Evolutionary conservation across 1,140 invertebrate genomes (phyloP).

Genomic region (Lordiphosa clarofinis): DNA sequence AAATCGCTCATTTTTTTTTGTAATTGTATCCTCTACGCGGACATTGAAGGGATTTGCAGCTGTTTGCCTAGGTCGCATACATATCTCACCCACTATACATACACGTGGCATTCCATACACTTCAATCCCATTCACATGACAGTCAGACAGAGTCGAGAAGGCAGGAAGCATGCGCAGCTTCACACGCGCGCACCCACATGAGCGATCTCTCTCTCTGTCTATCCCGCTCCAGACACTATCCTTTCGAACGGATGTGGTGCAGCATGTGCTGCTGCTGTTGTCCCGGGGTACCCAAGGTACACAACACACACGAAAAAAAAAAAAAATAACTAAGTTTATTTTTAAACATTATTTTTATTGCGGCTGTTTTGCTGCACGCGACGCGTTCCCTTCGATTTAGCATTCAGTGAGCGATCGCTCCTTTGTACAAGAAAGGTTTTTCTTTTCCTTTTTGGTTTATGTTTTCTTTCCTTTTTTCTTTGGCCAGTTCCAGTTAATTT

Average conservation of each 20-base stretch:
- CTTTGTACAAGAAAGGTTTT: slow-evolving; percentile 22
- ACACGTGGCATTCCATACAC: slow-evolving; percentile 8
- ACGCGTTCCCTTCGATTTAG: slow-evolving; percentile 42
- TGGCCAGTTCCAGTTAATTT: slow-evolving; percentile 25
- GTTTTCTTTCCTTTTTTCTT: slow-evolving; percentile 1
- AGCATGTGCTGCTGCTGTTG: slow-evolving; percentile 36
- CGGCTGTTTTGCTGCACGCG: slow-evolving; percentile 51
- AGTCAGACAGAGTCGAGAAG: slow-evolving; percentile 1
- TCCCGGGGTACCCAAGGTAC: neutral
- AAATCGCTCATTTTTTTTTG: neutral
- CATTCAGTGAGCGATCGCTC: slow-evolving; percentile 51
- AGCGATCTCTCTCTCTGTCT: slow-evolving; percentile 9
- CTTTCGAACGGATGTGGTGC: slow-evolving; percentile 49
- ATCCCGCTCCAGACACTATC: slow-evolving; percentile 17
- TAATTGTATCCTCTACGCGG: too few species aligned
- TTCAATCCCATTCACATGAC: neutral
- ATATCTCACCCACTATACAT: slow-evolving; percentile 9
- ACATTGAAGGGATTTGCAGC: neutral
- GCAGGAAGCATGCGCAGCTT: slow-evolving; percentile 73
- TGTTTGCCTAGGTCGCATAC: slow-evolving; percentile 5
- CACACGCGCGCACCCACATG: slow-evolving; percentile 47
- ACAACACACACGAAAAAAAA: slow-evolving; percentile 1
- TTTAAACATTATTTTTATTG: slow-evolving; percentile 75
- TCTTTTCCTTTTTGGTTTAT: neutral
- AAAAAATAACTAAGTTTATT: slow-evolving; percentile 44